Evolutionary conservation across 2,113 vertebrate genomes (phyloP).

Genomic region (Ammospiza caudacuta): DNA sequence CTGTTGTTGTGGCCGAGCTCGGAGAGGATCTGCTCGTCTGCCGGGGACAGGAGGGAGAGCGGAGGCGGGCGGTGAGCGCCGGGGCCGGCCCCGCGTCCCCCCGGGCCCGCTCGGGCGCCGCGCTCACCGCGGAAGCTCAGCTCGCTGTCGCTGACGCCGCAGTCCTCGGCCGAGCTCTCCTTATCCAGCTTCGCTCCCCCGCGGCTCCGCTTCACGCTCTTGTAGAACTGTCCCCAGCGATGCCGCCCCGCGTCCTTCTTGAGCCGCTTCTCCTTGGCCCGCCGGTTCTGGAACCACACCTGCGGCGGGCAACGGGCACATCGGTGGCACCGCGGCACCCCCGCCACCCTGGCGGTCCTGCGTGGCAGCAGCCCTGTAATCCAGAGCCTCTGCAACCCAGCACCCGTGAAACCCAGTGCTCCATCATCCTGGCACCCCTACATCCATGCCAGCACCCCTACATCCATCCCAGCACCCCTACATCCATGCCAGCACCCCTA

Average conservation of each 20-base stretch:
- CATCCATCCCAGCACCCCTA: rapidly evolving
- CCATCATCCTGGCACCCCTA: neutral
- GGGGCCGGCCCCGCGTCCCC: rapidly evolving
- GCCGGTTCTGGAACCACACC: conserved; percentile 98
- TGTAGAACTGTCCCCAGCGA: conserved; percentile 98
- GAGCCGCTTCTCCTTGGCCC: conserved; percentile 96
- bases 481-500: rapidly evolving
- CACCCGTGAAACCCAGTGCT: neutral
- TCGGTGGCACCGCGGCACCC: rapidly evolving
- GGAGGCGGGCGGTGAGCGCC: neutral
- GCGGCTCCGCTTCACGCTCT: conserved; percentile 91
- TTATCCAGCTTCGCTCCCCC: conserved; percentile 89
- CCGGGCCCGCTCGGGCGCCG: neutral
- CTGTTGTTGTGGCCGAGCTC: conserved; percentile 90
- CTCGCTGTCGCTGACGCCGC: conserved; percentile 96
- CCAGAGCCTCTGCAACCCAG: neutral
- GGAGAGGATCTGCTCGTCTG: conserved; percentile 97
- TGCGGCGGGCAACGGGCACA: conserved; percentile 24
- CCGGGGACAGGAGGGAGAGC: conserved; percentile 61
- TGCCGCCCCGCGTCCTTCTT: conserved; percentile 98
- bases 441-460: too few species aligned
- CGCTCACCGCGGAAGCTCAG: conserved; percentile 94
- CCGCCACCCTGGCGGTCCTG: neutral
- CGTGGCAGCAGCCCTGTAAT: rapidly evolving
- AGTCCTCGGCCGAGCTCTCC: conserved; percentile 94